These are phyloP conservation scores for Rostratula benghalensis DNA, from an alignment of 2,113 vertebrate species.

Conservation along the genomic window DNA sequence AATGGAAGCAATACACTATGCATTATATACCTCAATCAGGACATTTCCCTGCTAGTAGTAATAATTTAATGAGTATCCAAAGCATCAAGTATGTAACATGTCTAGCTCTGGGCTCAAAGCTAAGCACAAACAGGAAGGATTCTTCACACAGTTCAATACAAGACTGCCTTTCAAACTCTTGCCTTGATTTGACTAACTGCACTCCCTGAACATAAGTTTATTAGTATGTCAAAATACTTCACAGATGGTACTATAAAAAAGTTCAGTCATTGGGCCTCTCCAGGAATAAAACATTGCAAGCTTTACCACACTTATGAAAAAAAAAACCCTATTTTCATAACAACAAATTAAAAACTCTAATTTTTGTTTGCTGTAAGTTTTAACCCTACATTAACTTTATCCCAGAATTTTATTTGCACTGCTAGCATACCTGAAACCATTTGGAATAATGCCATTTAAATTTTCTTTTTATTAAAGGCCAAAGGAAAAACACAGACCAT, in stretches of 20 bases:
- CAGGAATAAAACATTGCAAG: neutral
- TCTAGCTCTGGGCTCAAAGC: neutral
- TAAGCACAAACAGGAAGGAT: fast-evolving
- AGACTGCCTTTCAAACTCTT: neutral
- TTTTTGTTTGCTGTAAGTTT: neutral
- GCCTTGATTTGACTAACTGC: neutral
- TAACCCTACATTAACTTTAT: neutral
- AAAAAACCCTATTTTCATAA: neutral
- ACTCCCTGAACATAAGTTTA: neutral
- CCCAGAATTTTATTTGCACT: neutral
- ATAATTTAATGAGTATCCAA: neutral
- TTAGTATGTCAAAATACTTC: neutral
- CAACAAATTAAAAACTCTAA: neutral
- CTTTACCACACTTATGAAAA: neutral
- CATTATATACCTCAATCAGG: neutral
- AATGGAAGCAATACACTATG: fast-evolving
- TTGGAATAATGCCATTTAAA: neutral
- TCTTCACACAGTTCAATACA: neutral
- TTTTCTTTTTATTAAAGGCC: neutral
- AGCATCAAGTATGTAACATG: neutral
- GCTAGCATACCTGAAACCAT: neutral
- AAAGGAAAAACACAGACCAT: neutral
- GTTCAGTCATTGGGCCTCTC: neutral
- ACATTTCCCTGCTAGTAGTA: neutral
- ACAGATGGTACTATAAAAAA: neutral